Conservation (phyloP, 2,113 vertebrate species). For the Aphelocoma coerulescens region DNA sequence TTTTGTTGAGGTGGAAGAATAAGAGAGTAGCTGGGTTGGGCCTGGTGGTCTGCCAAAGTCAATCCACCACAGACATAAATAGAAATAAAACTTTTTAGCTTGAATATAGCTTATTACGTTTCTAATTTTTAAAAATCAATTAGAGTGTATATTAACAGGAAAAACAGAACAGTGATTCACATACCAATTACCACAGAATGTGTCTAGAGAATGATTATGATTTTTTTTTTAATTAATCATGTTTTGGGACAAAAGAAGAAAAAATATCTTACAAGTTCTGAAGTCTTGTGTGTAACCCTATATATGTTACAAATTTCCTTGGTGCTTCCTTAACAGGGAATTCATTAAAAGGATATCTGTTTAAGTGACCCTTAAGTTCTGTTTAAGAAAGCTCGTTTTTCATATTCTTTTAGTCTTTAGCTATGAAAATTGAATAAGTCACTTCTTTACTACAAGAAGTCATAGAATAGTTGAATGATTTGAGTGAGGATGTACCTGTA, state of each 20-base stretch:
- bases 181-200: background rate
- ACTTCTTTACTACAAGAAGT: background rate
- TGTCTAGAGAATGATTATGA: background rate
- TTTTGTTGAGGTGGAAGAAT: background rate
- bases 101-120: background rate
- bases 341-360: background rate
- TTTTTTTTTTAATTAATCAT: background rate
- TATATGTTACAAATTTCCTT: background rate
- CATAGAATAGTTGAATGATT: background rate
- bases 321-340: background rate
- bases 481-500: background rate
- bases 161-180: background rate
- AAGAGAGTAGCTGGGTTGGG: background rate
- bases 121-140: background rate
- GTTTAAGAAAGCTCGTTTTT: background rate
- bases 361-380: background rate
- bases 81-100: background rate
- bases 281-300: background rate
- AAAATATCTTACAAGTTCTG: background rate
- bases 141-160: background rate
- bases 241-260: background rate
- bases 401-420: background rate
- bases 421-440: background rate
- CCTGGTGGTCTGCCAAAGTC: background rate
- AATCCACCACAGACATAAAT: background rate